These are phyloP conservation scores for Euglossa dilemma DNA, from an alignment of 1,140 invertebrate species.

Conservation along the genomic window DNA sequence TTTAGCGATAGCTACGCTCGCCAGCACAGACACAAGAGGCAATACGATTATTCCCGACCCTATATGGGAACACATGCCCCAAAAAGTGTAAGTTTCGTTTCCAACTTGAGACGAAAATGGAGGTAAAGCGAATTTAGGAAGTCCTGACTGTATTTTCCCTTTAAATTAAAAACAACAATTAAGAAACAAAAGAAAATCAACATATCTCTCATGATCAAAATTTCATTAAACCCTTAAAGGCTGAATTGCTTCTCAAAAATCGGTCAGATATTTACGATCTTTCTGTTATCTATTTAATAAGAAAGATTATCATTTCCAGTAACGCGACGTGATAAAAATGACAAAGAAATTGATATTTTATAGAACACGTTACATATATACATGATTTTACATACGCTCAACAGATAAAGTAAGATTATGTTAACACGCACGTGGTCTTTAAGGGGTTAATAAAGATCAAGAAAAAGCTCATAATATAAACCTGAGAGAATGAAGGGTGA, in stretches of 20 bases:
- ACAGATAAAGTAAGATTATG: too few relatives aligned
- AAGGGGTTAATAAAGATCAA: neutral
- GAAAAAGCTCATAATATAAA: constrained; percentile 42
- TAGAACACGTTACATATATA: too few relatives aligned
- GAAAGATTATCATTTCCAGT: too few relatives aligned
- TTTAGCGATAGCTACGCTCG: constrained; percentile 91
- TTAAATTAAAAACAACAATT: constrained; percentile 56
- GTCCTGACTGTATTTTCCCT: constrained; percentile 85
- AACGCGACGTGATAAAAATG: too few relatives aligned
- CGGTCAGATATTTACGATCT: too few relatives aligned
- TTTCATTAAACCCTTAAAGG: neutral
- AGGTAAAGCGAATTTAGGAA: constrained; percentile 84
- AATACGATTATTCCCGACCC: constrained; percentile 87
- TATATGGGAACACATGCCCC: constrained; percentile 85
- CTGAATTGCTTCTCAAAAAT: neutral
- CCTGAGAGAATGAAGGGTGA: constrained; percentile 83
- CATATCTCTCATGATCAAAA: neutral
- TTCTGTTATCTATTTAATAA: too few relatives aligned
- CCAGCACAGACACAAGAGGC: constrained; percentile 88
- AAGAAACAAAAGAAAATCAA: neutral
- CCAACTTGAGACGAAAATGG: constrained; percentile 82
- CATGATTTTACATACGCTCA: too few relatives aligned
- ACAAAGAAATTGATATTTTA: too few relatives aligned
- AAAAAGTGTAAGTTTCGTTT: constrained; percentile 84
- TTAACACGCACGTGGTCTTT: too few relatives aligned